Evolutionary conservation across 1,140 invertebrate species (phyloP), one percentile per base, ranked within the genome.

Genomic region (Cotesia typhae): DNA sequence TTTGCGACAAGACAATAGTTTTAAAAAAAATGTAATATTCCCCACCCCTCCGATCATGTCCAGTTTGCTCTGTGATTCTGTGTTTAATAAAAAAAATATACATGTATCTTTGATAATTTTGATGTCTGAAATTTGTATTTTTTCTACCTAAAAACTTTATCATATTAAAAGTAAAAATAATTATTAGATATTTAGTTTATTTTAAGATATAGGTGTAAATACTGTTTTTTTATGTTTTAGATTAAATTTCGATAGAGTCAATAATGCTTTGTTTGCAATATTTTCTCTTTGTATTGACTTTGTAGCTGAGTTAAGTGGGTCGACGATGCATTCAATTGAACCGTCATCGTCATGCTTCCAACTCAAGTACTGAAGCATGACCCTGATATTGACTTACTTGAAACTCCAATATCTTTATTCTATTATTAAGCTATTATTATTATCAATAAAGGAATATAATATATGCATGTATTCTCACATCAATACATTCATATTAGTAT

Each of bases 51-150:
- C 71, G 75, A 82, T 73, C 63, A 80, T 82, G 81, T 83, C 82
- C 81, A 82, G 82, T 81, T 83, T 83, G 80, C 81, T 84, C 82
- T 84, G 81, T 83, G 83, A 84, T 83, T 82, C 75, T 83, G 82
- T 84, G 79, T 83, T 83, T 83, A 83, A 84, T 83, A 84, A 82
- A 41, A 65, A 73, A 71, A 60, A 76, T 65, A 72, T 73, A 73
- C 68, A 75, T 74, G 70, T 74, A 77, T 76, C 67, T 75, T 71
- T 72, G 61, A 71, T 75, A 75, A 75, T 75, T 63, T 72, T 67
- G 69, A 68, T 20, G 74, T 72, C 65, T 17, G 68, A 55, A n/a
- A 47, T 64, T 64, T 37, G 51, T 72, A n/a, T 65, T 71, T 70
- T 47, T 47, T 47, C 9, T 51, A 55, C 53, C 53, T 59, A 55